phyloP scores from a whole-genome alignment of 1,140 invertebrate genomes.

The Chrysomallon squamiferum region DNA sequence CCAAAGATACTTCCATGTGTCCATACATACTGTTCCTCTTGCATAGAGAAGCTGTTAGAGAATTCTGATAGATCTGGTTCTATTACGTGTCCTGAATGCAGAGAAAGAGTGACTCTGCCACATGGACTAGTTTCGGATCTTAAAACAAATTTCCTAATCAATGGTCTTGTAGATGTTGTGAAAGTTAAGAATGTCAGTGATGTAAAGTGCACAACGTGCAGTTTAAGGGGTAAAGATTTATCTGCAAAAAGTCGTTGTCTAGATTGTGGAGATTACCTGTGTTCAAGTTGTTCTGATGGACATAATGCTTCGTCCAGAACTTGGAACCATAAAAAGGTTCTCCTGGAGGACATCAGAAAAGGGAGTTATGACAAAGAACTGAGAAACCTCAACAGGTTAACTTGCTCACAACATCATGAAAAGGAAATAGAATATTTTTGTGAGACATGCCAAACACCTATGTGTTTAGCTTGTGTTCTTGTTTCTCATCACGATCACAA shows the following conservation, averaged over 20 bases:
- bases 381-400: not conserved
- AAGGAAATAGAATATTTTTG: not conserved
- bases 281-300: not conserved
- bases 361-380: not conserved
- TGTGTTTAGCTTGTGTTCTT: not conserved
- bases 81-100: not conserved
- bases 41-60: not conserved
- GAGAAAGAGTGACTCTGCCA: not conserved
- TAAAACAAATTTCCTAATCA: constrained; percentile 2
- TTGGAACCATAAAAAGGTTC: not conserved
- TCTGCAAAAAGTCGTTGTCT: not conserved
- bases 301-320: not conserved
- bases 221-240: not conserved
- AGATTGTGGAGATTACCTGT: not conserved
- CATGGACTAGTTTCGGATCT: not conserved
- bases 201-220: not conserved
- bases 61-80: not conserved
- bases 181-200: not conserved
- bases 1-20: not conserved
- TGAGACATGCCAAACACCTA: not conserved
- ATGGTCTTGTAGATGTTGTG: not conserved
- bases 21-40: not conserved
- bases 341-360: not conserved
- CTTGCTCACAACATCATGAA: not conserved
- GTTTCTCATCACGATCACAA: not conserved